Evolutionary conservation across 2,113 vertebrate species (phyloP), one percentile per base, ranked within the genome.

Genomic region (Ceyx melanurus): DNA sequence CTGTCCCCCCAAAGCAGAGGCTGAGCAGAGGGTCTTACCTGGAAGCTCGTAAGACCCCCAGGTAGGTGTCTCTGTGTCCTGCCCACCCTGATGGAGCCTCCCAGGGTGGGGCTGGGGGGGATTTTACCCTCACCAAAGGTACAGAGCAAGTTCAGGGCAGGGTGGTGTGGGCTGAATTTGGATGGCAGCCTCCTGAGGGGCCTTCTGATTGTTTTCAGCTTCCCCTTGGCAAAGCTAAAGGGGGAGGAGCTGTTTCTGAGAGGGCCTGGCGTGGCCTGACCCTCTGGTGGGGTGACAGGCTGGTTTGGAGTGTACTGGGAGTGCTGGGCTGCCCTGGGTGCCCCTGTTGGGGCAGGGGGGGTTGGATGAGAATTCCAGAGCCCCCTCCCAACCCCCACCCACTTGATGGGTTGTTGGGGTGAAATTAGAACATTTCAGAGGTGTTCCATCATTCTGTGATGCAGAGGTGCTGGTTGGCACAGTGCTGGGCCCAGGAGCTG

Each of bases 21-120:
- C 45, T 95, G 9, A 97, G 96, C 73, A 90, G 97, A 72, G 93
- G 95, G 65, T 94, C 96, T 29, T 97, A 97, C 91, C 94, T 97
- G 2, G 98, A 98, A 21, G 91, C 96, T 22, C 96, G 97, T 13
- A 98, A 98, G 62, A 42, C 16, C 61, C 37, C 61, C 25, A 42
- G 61, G 61, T 64, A 17, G 11, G 61, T 42, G 5, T 10, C 28
- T 11, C 60, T 26, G 37, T 26, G 8, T 26, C 12, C 58, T 37
- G 14, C n/a, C n/a, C 23, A 15, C 25, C 23, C n/a, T 1, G 12
- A 0, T 12, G 29, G 25, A 43, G 46, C 37, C 33, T 37, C 6
- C 1, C 2, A 2, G 13, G 28, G 15, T 11, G 23, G 48, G 22
- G 48, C 48, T 50, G 48, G 6, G 2, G 15, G 19, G 22, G 33